These are phyloP conservation scores for Turritopsis dohrnii DNA, from an alignment of 30 jellyfish, hydroid and myxozoan genomes.

Conservation along the genomic window DNA sequence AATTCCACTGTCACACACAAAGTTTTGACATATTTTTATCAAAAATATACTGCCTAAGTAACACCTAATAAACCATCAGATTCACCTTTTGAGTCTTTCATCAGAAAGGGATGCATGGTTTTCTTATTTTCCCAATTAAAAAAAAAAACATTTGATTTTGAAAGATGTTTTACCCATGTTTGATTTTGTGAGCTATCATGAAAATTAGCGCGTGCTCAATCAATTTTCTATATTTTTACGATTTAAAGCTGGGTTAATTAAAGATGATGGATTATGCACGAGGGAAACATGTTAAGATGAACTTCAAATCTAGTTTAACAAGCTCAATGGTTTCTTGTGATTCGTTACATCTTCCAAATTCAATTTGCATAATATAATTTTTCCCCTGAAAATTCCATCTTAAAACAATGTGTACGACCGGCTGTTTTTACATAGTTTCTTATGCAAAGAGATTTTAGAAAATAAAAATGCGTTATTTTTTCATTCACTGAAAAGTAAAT, in stretches of 20 bases:
- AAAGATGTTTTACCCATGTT: neutral
- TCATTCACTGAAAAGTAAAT: too few relatives aligned
- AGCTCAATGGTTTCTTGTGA: neutral
- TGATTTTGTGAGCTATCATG: too few relatives aligned
- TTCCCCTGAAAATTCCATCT: neutral
- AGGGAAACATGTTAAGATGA: neutral
- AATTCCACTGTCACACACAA: too few relatives aligned
- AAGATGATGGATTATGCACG: neutral
- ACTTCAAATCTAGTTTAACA: neutral
- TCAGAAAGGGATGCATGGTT: neutral
- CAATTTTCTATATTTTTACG: neutral
- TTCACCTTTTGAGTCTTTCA: too few relatives aligned
- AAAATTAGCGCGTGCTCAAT: too few relatives aligned
- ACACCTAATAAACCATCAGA: too few relatives aligned
- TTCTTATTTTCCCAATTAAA: too few relatives aligned
- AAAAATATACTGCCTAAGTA: too few relatives aligned
- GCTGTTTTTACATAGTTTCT: neutral
- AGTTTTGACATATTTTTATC: too few relatives aligned
- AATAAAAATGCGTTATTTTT: neutral
- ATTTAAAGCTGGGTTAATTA: neutral
- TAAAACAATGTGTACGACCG: neutral
- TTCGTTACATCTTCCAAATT: neutral
- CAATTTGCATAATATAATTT: neutral
- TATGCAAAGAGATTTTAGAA: neutral
- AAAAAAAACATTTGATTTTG: too few relatives aligned